Conservation (phyloP, 2,888 invertebrate species). For the Chaetogeoica ovagalla region DNA sequence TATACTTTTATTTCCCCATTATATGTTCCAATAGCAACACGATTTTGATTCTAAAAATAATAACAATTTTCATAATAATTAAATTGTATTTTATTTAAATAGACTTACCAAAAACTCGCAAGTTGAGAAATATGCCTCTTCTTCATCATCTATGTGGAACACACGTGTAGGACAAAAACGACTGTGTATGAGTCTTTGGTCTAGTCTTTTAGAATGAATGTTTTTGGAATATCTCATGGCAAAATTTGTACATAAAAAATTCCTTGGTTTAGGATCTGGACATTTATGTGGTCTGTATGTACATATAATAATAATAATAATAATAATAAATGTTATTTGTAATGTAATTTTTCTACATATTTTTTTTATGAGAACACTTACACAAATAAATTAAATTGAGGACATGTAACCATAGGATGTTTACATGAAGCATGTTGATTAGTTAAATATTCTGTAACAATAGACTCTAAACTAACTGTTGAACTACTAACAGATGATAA, state of each 20-base stretch:
- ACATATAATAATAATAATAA: constrained; percentile 26
- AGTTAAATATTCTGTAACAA: constrained; percentile 93
- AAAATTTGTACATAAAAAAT: constrained; percentile 72
- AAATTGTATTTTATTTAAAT: neutral
- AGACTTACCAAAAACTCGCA: constrained; percentile 66
- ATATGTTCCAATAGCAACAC: constrained; percentile 84
- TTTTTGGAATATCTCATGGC: constrained; percentile 66
- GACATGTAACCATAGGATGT: constrained; percentile 96
- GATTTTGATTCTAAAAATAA: constrained; percentile 61
- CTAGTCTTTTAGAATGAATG: constrained; percentile 69
- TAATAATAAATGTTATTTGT: neutral
- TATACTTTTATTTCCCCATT: constrained; percentile 88
- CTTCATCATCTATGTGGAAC: constrained; percentile 70
- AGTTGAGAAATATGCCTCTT: constrained; percentile 76
- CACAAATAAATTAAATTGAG: constrained; percentile 91
- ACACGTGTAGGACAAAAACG: constrained; percentile 77
- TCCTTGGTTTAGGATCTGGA: constrained; percentile 79
- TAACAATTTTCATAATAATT: neutral
- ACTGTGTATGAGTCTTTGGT: constrained; percentile 82
- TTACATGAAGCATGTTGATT: constrained; percentile 98
- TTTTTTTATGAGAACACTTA: constrained; percentile 61
- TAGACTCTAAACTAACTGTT: constrained; percentile 78
- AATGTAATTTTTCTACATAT: neutral
- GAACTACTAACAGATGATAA: constrained; percentile 38
- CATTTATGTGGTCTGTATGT: constrained; percentile 86